Percentiles rank a stretch among this genome's conserved stretches.
These are phyloP conservation scores for Lonchura striata DNA, from an alignment of 2,113 vertebrate species.

Conservation along the genomic window DNA sequence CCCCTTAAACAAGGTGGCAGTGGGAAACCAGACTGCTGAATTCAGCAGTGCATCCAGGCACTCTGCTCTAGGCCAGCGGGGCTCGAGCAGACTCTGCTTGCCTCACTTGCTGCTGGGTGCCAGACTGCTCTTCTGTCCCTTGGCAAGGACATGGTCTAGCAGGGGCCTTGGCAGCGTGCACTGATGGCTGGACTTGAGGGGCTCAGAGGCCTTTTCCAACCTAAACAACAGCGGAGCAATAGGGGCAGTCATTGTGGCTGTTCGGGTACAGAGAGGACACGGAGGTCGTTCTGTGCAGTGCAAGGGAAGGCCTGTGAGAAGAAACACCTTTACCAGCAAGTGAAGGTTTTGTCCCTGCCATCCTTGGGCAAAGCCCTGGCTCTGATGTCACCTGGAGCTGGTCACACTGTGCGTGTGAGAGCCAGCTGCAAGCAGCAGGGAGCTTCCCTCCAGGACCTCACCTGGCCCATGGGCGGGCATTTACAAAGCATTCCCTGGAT, in stretches of 20 bases:
- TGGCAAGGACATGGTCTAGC: not conserved
- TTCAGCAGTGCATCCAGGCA: not conserved
- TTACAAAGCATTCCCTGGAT: conserved; percentile 43
- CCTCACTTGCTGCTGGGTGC: not conserved
- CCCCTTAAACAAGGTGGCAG: not conserved
- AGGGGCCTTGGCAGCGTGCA: not conserved
- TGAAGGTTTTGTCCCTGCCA: not conserved
- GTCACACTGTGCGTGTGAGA: not conserved
- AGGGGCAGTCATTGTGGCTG: fast-evolving
- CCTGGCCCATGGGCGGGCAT: conserved; percentile 6
- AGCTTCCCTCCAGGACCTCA: not conserved
- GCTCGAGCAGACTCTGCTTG: not conserved
- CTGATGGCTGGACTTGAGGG: not conserved
- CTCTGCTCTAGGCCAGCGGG: fast-evolving
- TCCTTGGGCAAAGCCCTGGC: not conserved
- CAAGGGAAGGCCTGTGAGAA: not conserved
- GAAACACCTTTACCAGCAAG: not conserved
- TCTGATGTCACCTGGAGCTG: not conserved
- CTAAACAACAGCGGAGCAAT: not conserved
- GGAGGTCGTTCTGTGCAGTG: fast-evolving
- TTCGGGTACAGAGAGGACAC: fast-evolving
- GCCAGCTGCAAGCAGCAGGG: conserved; percentile 31
- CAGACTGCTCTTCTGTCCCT: not conserved
- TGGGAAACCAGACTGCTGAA: not conserved
- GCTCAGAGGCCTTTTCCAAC: not conserved